phyloP scores from a whole-genome alignment of 2,113 vertebrate genomes.

The Syngnathus scovelli region DNA sequence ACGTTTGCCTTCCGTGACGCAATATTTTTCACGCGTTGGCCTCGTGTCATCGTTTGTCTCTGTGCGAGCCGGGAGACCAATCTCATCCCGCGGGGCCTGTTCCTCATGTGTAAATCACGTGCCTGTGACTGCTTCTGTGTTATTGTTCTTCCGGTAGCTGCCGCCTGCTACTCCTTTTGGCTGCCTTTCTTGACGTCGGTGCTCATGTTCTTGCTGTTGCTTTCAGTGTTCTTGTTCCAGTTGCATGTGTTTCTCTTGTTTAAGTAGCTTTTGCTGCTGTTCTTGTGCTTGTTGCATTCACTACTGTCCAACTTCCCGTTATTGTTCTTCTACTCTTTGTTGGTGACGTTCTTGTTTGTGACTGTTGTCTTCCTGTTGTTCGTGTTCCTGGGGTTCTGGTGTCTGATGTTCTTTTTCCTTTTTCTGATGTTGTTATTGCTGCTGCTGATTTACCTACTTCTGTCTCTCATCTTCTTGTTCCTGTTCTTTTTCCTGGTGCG shows the following conservation, averaged over 20 bases:
- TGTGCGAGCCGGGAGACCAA: constrained; percentile 44
- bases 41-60: constrained; percentile 31
- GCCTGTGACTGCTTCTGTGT: constrained; percentile 14
- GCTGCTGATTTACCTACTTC: neutral
- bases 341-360: neutral
- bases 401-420: neutral
- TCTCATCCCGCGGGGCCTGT: constrained; percentile 48
- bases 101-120: constrained; percentile 42
- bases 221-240: neutral
- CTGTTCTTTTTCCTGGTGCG: neutral
- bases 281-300: neutral
- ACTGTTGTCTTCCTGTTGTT: neutral
- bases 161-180: neutral
- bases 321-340: neutral
- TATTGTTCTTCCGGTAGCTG: rapidly evolving
- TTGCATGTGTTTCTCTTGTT: neutral
- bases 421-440: neutral
- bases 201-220: neutral
- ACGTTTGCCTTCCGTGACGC: neutral
- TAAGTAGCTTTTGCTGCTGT: neutral
- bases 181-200: neutral
- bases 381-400: no score
- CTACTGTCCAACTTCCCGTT: neutral
- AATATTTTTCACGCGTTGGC: constrained; percentile 16
- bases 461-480: neutral